Evolutionary conservation across 2,113 vertebrate genomes (phyloP).

Genomic region (Trochalopteron elliotii): DNA sequence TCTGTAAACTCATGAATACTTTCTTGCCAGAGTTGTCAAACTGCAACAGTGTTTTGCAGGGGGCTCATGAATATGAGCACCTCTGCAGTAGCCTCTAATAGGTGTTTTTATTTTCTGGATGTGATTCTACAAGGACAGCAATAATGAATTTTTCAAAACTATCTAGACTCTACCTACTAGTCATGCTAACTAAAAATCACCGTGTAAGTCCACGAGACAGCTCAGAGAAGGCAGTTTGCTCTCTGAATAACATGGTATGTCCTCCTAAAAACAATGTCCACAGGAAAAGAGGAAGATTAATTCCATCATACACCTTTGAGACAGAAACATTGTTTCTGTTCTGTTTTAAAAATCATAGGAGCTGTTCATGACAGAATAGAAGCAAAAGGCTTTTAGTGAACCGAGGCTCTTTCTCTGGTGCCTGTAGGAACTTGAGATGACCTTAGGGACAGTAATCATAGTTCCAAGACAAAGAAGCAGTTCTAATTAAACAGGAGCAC

Average conservation of each 20-base stretch:
- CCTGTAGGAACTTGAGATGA: neutral
- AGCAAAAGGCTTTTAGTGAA: neutral
- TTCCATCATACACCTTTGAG: neutral
- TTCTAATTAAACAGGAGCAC: neutral
- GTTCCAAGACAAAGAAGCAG: neutral
- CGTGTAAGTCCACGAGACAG: neutral
- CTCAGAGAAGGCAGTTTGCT: neutral
- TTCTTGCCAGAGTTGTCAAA: neutral
- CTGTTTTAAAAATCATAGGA: neutral
- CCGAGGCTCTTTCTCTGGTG: neutral
- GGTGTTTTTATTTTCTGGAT: neutral
- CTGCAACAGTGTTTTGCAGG: neutral
- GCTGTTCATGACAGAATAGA: neutral
- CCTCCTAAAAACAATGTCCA: neutral
- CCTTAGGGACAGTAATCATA: neutral
- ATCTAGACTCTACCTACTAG: neutral
- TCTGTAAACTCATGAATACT: neutral
- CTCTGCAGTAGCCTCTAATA: neutral
- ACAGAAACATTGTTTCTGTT: neutral
- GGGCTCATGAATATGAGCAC: neutral
- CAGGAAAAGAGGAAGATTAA: neutral
- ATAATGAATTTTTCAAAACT: constrained; percentile 11
- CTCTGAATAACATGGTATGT: neutral
- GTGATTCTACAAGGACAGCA: neutral
- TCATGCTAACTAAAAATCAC: neutral